A percentile compares a stretch with the other conserved stretches of the same genome.
phyloP scores from a whole-genome alignment of 2,113 vertebrate species.

The Potamarius usumacintae region DNA sequence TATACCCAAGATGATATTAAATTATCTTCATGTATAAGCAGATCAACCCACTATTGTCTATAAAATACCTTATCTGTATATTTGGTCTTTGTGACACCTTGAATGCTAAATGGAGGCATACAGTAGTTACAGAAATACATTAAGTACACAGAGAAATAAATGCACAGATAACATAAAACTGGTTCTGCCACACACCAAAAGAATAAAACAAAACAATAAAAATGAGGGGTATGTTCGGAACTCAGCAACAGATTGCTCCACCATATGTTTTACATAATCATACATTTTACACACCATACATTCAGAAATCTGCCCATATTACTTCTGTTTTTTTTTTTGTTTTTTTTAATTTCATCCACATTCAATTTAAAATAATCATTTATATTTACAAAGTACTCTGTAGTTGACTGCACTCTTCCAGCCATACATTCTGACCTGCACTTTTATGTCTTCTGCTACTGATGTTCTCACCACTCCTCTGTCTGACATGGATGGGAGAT shows the following conservation, averaged over 20 bases:
- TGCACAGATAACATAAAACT: background rate
- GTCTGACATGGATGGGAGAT: background rate
- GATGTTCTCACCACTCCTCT: background rate
- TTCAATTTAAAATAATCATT: background rate
- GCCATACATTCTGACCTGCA: background rate
- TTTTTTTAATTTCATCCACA: background rate
- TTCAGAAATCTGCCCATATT: background rate
- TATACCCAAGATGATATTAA: background rate
- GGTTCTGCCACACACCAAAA: background rate
- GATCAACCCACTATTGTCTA: background rate
- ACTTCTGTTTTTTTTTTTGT: background rate
- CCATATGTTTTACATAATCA: background rate
- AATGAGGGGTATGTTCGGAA: background rate
- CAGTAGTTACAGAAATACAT: background rate
- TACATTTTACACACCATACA: background rate
- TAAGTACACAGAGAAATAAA: background rate
- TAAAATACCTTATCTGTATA: background rate
- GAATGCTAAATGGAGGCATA: background rate
- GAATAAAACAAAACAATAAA: background rate
- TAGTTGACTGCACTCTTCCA: background rate
- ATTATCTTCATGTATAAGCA: background rate
- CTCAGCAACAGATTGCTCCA: background rate
- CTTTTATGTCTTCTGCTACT: background rate
- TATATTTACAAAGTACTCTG: background rate
- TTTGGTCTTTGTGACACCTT: background rate